These are phyloP conservation scores for Macrosiphum euphorbiae DNA, from an alignment of 2,888 invertebrate genomes.

Conservation along the genomic window DNA sequence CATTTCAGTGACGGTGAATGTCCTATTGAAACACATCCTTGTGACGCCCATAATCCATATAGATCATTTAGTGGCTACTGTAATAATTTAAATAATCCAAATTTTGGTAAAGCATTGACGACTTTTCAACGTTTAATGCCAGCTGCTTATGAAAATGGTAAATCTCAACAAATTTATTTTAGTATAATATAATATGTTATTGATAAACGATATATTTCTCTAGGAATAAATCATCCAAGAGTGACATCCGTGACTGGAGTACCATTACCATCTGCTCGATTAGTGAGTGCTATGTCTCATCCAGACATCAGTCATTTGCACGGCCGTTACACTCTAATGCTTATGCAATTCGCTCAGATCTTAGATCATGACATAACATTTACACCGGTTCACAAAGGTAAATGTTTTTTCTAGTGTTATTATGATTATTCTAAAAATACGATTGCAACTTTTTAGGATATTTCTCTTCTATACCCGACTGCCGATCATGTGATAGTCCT, in stretches of 20 bases:
- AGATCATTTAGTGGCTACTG: constrained; percentile 87
- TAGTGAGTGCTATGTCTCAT: constrained; percentile 89
- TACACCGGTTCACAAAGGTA: constrained; percentile 91
- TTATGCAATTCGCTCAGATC: constrained; percentile 96
- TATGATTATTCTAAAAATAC: neutral
- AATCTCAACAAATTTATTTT: constrained; percentile 66
- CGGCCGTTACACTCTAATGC: constrained; percentile 88
- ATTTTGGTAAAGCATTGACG: constrained; percentile 85
- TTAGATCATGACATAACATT: constrained; percentile 95
- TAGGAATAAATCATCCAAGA: constrained; percentile 86
- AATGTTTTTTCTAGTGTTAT: neutral
- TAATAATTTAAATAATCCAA: constrained; percentile 87
- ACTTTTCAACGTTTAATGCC: constrained; percentile 88
- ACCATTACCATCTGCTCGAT: constrained; percentile 86
- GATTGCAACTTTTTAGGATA: constrained; percentile 74
- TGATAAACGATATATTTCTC: constrained; percentile 19
- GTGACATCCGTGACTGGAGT: constrained; percentile 81
- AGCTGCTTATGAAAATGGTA: constrained; percentile 89
- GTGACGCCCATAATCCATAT: constrained; percentile 73
- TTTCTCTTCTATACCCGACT: constrained; percentile 91
- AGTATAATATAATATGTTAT: constrained; percentile 2
- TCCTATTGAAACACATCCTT: constrained; percentile 71
- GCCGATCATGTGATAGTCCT: constrained; percentile 88
- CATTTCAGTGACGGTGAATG: constrained; percentile 77
- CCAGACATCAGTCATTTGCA: constrained; percentile 92